These are phyloP conservation scores for Notechis scutatus DNA, from an alignment of 2,113 vertebrate species.

Conservation along the genomic window DNA sequence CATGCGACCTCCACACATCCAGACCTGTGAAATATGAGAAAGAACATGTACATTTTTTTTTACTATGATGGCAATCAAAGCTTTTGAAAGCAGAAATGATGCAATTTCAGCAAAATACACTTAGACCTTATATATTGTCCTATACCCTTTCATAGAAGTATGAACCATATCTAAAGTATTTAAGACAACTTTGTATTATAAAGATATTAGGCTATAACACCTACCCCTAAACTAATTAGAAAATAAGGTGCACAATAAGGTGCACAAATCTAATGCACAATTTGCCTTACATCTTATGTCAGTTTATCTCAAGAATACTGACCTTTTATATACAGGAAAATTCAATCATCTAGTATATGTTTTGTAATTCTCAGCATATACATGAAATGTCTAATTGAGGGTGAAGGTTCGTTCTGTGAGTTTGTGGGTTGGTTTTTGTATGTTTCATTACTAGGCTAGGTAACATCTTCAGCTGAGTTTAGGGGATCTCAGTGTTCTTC, in stretches of 20 bases:
- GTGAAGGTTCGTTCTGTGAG: too few species aligned
- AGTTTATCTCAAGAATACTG: background rate
- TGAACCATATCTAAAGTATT: slow-evolving; percentile 39
- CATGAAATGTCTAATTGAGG: slow-evolving; percentile 28
- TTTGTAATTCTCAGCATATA: background rate
- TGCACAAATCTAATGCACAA: background rate
- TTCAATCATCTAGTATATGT: slow-evolving; percentile 23
- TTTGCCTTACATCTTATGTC: background rate
- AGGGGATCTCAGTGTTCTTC: too few species aligned
- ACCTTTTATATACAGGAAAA: background rate
- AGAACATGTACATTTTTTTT: background rate
- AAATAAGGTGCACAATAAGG: too few species aligned
- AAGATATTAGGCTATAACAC: background rate
- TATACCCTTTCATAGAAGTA: slow-evolving; percentile 9
- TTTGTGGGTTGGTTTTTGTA: too few species aligned
- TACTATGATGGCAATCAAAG: background rate
- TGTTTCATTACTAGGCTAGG: too few species aligned
- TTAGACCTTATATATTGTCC: slow-evolving; percentile 2
- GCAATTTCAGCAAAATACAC: background rate
- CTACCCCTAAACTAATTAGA: background rate
- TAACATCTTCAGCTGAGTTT: too few species aligned
- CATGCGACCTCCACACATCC: slow-evolving; percentile 84
- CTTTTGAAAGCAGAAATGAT: slow-evolving; percentile 11
- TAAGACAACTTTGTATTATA: slow-evolving; percentile 26
- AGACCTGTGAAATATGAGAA: slow-evolving; percentile 65